Conservation (phyloP, 2,113 vertebrate genomes). For the Nesospiza acunhae region DNA sequence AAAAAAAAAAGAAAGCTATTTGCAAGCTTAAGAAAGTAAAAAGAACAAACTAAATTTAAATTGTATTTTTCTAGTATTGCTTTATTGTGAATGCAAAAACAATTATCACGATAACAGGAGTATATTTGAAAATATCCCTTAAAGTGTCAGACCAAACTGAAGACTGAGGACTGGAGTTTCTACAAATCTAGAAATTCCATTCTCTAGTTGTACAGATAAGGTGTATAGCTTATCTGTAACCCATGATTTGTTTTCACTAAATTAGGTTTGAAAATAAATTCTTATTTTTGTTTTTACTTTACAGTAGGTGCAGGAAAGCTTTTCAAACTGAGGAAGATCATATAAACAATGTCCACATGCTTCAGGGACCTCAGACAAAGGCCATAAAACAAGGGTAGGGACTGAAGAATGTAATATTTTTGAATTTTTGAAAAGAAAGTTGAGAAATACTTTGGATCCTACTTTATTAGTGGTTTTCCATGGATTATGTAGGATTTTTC, state of each 20-base stretch:
- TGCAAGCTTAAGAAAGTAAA: not conserved
- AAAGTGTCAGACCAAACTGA: not conserved
- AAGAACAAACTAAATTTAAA: not conserved
- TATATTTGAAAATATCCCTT: not conserved
- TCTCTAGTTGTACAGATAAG: not conserved
- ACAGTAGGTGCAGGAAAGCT: not conserved
- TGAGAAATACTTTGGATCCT: not conserved
- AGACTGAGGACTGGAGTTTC: not conserved
- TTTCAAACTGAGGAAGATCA: not conserved
- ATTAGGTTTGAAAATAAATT: not conserved
- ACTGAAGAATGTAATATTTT: not conserved
- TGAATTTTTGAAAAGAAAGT: not conserved
- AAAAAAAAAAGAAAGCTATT: not conserved
- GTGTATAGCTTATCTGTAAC: not conserved
- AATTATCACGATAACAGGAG: not conserved
- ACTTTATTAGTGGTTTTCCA: not conserved
- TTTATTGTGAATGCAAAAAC: not conserved
- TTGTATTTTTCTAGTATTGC: not conserved
- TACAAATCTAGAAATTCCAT: not conserved
- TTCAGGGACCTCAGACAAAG: not conserved
- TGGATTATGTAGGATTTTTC: not conserved
- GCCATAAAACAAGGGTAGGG: not conserved
- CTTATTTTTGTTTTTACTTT: not conserved
- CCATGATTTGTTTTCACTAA: not conserved
- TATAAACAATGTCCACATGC: not conserved